These are phyloP conservation scores for Bhutanitis thaidina DNA, from an alignment of 2,888 invertebrate species.

Conservation along the genomic window DNA sequence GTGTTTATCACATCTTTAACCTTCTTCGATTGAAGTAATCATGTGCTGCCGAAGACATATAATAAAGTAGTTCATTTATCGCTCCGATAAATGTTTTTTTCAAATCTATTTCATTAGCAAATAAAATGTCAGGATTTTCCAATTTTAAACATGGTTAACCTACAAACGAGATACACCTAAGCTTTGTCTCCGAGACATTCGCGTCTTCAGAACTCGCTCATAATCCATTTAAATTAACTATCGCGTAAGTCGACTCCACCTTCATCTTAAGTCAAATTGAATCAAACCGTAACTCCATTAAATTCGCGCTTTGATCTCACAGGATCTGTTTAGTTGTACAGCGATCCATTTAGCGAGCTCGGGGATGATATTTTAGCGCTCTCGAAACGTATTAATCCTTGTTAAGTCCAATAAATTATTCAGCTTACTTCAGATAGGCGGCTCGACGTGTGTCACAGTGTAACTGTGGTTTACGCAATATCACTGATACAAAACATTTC, in stretches of 20 bases:
- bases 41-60: no score
- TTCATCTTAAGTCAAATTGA: constrained; percentile 24
- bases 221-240: constrained; percentile 11
- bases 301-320: constrained; percentile 28
- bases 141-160: no score
- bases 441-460: not conserved
- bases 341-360: constrained; percentile 28
- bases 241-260: constrained; percentile 10
- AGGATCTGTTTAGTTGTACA: constrained; percentile 23
- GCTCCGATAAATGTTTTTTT: no score
- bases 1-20: no score
- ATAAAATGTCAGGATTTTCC: no score
- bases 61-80: no score
- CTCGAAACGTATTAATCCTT: constrained; percentile 59
- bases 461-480: not conserved
- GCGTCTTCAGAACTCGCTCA: not conserved
- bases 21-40: no score
- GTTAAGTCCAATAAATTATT: constrained; percentile 67
- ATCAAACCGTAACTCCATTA: constrained; percentile 28
- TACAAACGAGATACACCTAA: not conserved
- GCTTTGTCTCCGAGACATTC: not conserved
- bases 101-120: no score
- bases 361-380: constrained; percentile 51
- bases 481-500: not conserved
- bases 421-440: constrained; percentile 34